Evolutionary conservation across 2,797 vertebrate genomes (phyloP), one percentile per base, ranked within the genome.

Genomic region (Mus minutoides): DNA sequence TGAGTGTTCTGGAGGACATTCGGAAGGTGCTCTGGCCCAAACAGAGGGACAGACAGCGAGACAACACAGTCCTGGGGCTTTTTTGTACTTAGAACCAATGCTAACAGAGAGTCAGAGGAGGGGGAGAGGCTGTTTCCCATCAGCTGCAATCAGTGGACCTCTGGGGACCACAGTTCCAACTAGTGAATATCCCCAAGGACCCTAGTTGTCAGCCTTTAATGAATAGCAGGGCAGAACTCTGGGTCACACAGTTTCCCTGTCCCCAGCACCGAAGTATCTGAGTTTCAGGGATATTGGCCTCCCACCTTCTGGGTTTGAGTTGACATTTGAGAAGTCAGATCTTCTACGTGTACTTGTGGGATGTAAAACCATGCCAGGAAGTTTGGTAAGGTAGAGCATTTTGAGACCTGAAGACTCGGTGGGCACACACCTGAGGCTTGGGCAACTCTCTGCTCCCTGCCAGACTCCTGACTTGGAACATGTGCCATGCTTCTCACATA

Each of bases 121-220:
- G 13, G 14, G 24, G 22, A 46, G 71, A 87, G 85, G 46, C 67
- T 49, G 40, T 94, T 96, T 96, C 95, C 93, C 92, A 80, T 94
- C 79, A 95, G 31, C 71, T 86, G 89, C 79, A 93, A 96, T 92
- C 89, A 96, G 26, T 56, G 31, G 64, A 10, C 77, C 79, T 89
- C 76, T 93, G 26, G 88, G 54, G 84, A 95, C 13, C 54, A 43
- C 86, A 40, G 58, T 92, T 82, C 62, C 86, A 96, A 56, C 40
- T 80, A 87, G 79, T 92, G 29, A 91, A 17, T 84, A 82, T 94
- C 76, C 78, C 92, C 54, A 67, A 79, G 91, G 75, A 0, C 62
- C 14, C 43, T 86, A 71, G 83, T 54, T 60, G n/a, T 71, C 60
- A 96, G 67, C 26, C 82, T 85, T 80, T 52, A 79, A 54, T n/a